Evolutionary conservation across 2,888 invertebrate species (phyloP), one percentile per base, ranked within the genome.

Genomic region (Caenorhabditis becei): DNA sequence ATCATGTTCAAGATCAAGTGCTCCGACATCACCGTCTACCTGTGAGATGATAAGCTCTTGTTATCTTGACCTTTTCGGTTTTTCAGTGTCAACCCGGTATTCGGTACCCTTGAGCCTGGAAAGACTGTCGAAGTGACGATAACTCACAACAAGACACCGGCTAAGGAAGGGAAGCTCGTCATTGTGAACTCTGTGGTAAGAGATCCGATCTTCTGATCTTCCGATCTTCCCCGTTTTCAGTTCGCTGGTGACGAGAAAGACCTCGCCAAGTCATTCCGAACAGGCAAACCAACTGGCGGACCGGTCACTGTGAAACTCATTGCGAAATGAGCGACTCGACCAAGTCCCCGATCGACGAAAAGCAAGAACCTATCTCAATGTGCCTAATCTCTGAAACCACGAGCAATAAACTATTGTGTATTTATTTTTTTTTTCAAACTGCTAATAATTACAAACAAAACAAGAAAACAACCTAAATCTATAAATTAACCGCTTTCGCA

Each of bases 1-100:
- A 23, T 65, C 24, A 65, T 65, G 65, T 65, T 65, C 65, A 67
- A 67, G 32, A 58, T 54, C n/a, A 66, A 66, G 18, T 1, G n/a
- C 24, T 53, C 54, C 32, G 54, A 56, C 16, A 56, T 23, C 10
- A 28, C 23, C 18, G 28, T 28, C n/a, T 56, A 28, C 54, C 32
- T 56, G 54, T 56, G 16, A 16, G 54, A 28, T 2, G 1, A 7
- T 5, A 7, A 28, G 11, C 3, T 14, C 35, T 53, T 66, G 24
- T 41, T n/a, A 26, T 53, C 7, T 26, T 18, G n/a, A n/a, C 4
- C 10, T 32, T 4, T 32, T 32, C 32, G 10, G 5, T n/a, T 53
- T 53, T 66, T 41, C 28, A 66, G 56, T 1, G 23, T 66, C 26
- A 44, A 49, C 20, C 63, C 63, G 16, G 63, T 63, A 0, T 49